Conservation (phyloP, 2,888 invertebrate species). For the Troilus luridus region DNA sequence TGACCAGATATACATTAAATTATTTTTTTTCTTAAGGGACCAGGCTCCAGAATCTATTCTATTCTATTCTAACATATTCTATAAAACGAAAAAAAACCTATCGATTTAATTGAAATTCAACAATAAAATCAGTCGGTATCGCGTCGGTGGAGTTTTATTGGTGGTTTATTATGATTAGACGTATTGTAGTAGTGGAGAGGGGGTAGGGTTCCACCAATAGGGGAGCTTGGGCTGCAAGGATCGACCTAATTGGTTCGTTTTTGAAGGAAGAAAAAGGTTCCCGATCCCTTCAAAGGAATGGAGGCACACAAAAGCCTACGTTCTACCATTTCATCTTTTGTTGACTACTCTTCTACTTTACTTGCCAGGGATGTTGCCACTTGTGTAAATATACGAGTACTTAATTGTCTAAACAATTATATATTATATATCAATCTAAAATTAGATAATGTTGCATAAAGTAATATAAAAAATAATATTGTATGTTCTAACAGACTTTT, state of each 20-base stretch:
- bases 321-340: slow-evolving; percentile 24
- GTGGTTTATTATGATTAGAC: slow-evolving; percentile 32
- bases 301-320: not conserved
- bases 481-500: no score
- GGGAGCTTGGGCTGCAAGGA: not conserved
- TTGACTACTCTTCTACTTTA: not conserved
- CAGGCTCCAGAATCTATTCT: no score
- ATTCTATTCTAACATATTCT: no score
- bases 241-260: slow-evolving; percentile 40
- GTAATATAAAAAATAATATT: not conserved
- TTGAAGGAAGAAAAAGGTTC: not conserved
- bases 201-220: not conserved
- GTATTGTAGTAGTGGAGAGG: not conserved
- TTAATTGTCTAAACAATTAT: not conserved
- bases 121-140: no score
- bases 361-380: not conserved
- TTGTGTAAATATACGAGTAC: not conserved
- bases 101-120: no score
- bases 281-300: not conserved
- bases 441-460: not conserved
- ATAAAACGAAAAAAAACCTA: no score
- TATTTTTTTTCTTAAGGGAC: no score
- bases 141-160: not conserved
- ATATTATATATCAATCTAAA: not conserved
- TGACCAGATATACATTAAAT: no score